These are phyloP conservation scores for Amorpha juglandis DNA, from an alignment of 2,888 invertebrate species.

Conservation along the genomic window DNA sequence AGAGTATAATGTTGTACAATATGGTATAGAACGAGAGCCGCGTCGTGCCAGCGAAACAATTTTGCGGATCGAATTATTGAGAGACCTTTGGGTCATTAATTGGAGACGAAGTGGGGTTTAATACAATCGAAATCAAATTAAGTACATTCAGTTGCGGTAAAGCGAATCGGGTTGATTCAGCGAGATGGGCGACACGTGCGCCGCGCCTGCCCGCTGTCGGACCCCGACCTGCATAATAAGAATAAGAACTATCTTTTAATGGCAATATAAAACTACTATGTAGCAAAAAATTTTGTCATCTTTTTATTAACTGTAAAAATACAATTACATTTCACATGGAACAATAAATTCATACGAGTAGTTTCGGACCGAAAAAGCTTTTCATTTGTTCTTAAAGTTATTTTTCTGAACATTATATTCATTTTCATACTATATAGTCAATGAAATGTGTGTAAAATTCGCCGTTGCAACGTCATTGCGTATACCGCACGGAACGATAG, in stretches of 20 bases:
- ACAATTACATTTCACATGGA: not conserved
- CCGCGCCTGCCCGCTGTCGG: slow-evolving; percentile 34
- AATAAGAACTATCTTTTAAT: slow-evolving; percentile 46
- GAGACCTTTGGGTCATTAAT: slow-evolving; percentile 74
- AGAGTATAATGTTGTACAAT: not conserved
- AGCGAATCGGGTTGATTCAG: slow-evolving; percentile 75
- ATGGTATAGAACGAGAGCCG: not conserved
- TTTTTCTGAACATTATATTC: not conserved
- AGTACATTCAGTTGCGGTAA: slow-evolving; percentile 78
- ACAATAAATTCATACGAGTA: not conserved
- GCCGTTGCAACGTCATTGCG: not conserved
- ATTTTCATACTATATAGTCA: not conserved
- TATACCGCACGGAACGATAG: not conserved
- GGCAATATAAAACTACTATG: slow-evolving; percentile 29
- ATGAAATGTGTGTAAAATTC: not conserved
- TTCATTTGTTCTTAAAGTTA: not conserved
- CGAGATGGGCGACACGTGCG: slow-evolving; percentile 67
- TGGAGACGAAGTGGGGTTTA: slow-evolving; percentile 72
- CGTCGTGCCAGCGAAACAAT: slow-evolving; percentile 10
- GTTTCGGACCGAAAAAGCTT: not conserved
- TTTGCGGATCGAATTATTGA: slow-evolving; percentile 48
- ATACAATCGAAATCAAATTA: slow-evolving; percentile 82
- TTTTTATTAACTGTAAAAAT: slow-evolving; percentile 8
- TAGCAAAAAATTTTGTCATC: slow-evolving; percentile 21
- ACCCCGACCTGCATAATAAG: slow-evolving; percentile 58